Evolutionary conservation across 92 coral and sea anemone genomes (phyloP).

Genomic region (Heteractis magnifica): DNA sequence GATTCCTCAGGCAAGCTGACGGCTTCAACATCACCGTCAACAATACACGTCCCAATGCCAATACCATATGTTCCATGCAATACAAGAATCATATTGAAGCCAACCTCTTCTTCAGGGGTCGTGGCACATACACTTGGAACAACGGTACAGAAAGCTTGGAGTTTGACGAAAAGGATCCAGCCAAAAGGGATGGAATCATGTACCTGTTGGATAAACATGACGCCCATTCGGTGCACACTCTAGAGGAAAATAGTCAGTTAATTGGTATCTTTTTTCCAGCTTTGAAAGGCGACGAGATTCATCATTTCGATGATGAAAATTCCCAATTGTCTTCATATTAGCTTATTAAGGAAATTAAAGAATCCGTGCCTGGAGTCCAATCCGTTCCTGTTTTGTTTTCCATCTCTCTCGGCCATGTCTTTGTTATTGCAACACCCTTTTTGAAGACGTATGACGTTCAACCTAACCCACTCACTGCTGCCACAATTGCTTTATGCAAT

Average conservation of each 20-base stretch:
- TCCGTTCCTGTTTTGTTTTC: no score
- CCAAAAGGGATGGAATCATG: background rate
- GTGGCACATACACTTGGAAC: constrained; percentile 10
- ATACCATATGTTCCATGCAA: background rate
- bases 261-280: constrained; percentile 22
- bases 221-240: background rate
- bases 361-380: no score
- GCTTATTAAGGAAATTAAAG: background rate
- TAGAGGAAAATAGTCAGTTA: constrained; percentile 4
- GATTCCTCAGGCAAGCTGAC: constrained; percentile 23
- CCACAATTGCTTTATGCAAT: no score
- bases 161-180: constrained; percentile 12
- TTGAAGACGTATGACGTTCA: no score
- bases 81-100: constrained; percentile 34
- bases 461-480: no score
- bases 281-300: constrained; percentile 19
- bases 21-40: constrained; percentile 30
- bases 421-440: no score
- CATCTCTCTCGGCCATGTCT: no score
- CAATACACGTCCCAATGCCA: constrained; percentile 20
- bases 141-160: background rate
- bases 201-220: constrained; percentile 11
- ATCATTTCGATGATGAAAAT: constrained; percentile 1
- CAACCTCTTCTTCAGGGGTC: background rate
- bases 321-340: background rate